Base-by-base conservation (phyloP, 2,888 invertebrate genomes). In the Nycteola revayana region DNA sequence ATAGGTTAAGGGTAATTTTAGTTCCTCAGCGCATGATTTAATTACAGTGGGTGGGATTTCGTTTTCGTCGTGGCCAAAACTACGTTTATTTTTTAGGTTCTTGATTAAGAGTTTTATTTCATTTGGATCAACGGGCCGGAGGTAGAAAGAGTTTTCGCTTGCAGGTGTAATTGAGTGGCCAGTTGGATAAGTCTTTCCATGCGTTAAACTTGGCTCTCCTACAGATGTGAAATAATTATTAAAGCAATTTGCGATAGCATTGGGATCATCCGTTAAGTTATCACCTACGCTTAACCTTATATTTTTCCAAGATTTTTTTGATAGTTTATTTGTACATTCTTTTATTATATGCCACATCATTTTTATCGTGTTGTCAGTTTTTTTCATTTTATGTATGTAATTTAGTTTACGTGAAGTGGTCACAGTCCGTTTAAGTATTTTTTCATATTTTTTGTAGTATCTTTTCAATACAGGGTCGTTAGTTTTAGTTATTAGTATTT, bases 11-110 rank as follows among this genome's bases (percentile, higher is more conserved):
- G 28, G 25, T 8, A 21, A 7, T n/a, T 25, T 28, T 25, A 46
- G 10, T 22, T 29, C 26, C n/a, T 21, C n/a, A 1, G 24, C 29
- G 23, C 42, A 42, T 21, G 7, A 7, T 22, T 46, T 42, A 17
- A 39, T 28, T 4, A 46, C 10, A 10, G 5, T 18, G 7, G 36
- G 27, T 7, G 39, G 36, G n/a, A 42, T 10, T n/a, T 34, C n/a
- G n/a, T n/a, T n/a, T n/a, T n/a, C 34, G 17, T 42, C 37, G 9
- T 25, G 25, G 4, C 31, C 31, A 10, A 9, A 17, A 20, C 31
- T 31, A 1, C 14, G 20, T 10, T 31, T 40, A 9, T 32, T 40
- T 28, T 40, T 40, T 3, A 39, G n/a, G 7, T 29, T 27, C 18
- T 7, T 26, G 18, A 39, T 30, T 8, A 33, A 26, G 9, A 10